phyloP scores from a whole-genome alignment of 2,113 vertebrate species.

The Hassar affinis region DNA sequence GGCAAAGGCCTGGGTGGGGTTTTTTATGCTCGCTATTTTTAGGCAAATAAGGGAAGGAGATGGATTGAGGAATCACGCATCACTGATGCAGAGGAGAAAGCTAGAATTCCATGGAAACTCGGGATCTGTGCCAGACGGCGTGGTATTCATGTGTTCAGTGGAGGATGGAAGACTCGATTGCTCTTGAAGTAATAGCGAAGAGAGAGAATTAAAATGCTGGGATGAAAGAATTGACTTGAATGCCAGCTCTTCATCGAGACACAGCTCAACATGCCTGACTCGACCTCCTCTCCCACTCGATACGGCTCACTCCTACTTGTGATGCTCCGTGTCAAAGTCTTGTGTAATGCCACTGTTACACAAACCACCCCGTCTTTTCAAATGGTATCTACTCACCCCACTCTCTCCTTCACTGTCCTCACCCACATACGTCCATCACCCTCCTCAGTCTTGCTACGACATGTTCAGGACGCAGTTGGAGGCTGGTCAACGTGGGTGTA shows the following conservation, averaged over 20 bases:
- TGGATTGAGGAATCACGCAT: background rate
- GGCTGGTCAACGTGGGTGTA: background rate
- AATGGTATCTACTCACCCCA: constrained; percentile 31
- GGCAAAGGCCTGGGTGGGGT: background rate
- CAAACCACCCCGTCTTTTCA: constrained; percentile 8
- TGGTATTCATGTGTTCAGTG: background rate
- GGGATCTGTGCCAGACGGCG: background rate
- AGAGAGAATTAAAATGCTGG: background rate
- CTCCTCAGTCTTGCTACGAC: background rate
- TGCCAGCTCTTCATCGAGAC: background rate
- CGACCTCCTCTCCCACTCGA: constrained; percentile 25
- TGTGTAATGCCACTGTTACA: constrained; percentile 37
- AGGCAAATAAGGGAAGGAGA: background rate
- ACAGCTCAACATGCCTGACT: constrained; percentile 10
- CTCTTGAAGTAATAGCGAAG: background rate
- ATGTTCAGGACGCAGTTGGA: background rate
- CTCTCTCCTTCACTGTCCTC: background rate
- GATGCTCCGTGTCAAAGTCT: constrained; percentile 12
- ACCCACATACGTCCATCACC: constrained; percentile 7
- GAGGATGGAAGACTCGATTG: background rate
- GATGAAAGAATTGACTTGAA: background rate
- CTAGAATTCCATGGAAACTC: background rate
- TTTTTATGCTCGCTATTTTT: background rate
- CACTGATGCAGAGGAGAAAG: background rate
- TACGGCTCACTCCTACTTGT: constrained; percentile 16